A percentile compares a stretch with the other conserved stretches of the same genome.
Conservation (phyloP, 2,888 invertebrate genomes). For the Metallyticus violacea region DNA sequence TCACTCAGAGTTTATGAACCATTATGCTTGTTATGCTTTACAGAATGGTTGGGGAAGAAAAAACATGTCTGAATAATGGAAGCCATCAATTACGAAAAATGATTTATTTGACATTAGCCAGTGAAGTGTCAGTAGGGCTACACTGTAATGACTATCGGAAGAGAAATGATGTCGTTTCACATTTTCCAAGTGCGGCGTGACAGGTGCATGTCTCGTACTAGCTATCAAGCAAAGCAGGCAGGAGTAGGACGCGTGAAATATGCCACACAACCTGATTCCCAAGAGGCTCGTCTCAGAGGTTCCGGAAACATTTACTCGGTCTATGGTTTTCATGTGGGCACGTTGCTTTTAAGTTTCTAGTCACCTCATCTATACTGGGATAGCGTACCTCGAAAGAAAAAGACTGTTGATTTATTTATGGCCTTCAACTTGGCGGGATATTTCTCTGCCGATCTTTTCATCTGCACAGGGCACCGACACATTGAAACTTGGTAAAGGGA, state of each 20-base stretch:
- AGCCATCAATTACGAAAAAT: not conserved
- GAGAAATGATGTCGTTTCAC: not conserved
- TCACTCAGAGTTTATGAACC: too few species aligned
- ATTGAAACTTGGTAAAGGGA: too few species aligned
- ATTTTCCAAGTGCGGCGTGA: not conserved
- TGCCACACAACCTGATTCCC: not conserved
- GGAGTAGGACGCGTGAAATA: too few species aligned
- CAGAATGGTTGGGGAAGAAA: not conserved
- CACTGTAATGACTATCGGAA: not conserved
- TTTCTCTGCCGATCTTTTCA: too few species aligned
- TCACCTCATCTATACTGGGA: too few species aligned
- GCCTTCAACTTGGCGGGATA: too few species aligned
- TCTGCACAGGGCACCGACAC: too few species aligned
- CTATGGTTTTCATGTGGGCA: not conserved
- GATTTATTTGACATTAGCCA: not conserved
- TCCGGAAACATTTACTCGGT: not conserved
- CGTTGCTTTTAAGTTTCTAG: not conserved
- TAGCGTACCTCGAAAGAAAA: not conserved
- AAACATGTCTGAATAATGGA: not conserved
- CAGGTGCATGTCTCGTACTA: not conserved
- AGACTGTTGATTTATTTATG: not conserved
- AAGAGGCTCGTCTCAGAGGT: not conserved
- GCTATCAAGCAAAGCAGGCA: not conserved
- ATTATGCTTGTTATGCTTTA: not conserved
- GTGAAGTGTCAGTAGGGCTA: not conserved